These are phyloP conservation scores for Shargacucullia verbasci DNA, from an alignment of 2,888 invertebrate species.

Conservation along the genomic window DNA sequence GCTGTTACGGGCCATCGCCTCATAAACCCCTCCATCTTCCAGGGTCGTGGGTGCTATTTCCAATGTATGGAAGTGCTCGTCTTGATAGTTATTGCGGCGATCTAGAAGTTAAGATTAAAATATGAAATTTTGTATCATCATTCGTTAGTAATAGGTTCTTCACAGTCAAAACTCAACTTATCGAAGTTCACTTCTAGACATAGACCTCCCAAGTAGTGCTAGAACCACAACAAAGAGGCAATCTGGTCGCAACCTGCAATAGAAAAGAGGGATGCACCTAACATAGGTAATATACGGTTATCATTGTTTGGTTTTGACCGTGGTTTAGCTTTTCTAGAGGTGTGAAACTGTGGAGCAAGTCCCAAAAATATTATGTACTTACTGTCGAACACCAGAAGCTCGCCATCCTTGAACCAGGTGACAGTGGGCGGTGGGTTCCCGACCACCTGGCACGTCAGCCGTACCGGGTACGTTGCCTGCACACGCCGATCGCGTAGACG, in stretches of 20 bases:
- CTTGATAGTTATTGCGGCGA: conserved; percentile 90
- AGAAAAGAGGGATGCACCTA: too few relatives aligned
- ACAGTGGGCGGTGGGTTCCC: conserved; percentile 93
- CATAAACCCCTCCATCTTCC: conserved; percentile 95
- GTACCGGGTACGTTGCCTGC: conserved; percentile 94
- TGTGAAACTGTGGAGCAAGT: too few relatives aligned
- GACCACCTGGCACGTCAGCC: conserved; percentile 95
- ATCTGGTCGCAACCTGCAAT: too few relatives aligned
- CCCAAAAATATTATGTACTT: conserved; percentile 50
- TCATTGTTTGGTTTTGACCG: too few relatives aligned
- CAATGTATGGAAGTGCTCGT: conserved; percentile 95
- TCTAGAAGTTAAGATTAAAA: conserved; percentile 73
- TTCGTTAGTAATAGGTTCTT: too few relatives aligned
- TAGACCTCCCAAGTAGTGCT: too few relatives aligned
- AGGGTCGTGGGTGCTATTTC: conserved; percentile 94
- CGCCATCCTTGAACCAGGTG: conserved; percentile 95
- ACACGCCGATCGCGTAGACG: conserved; percentile 94
- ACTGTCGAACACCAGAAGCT: conserved; percentile 90
- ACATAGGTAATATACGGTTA: too few relatives aligned
- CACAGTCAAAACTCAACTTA: too few relatives aligned
- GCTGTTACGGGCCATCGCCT: conserved; percentile 93
- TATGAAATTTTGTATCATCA: background rate
- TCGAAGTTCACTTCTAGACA: too few relatives aligned
- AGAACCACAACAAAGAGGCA: too few relatives aligned
- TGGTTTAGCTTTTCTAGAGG: too few relatives aligned